Evolutionary conservation across 2,888 invertebrate species (phyloP).

Genomic region (Tricholauxania praeusta): DNA sequence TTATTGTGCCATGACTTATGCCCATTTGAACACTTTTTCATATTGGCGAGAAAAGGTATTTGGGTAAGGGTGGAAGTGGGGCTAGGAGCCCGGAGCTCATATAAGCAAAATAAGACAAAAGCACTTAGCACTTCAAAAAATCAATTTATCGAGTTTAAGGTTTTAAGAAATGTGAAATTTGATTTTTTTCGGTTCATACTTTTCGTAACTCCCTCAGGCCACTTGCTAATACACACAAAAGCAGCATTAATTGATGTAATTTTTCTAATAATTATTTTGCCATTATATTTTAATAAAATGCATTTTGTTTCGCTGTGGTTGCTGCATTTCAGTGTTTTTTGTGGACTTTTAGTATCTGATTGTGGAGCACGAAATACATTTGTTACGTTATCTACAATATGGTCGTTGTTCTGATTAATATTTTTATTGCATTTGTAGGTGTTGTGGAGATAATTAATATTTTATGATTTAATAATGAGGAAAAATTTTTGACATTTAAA

Average conservation of each 20-base stretch:
- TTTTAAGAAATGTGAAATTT: too few relatives aligned
- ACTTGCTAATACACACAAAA: not conserved
- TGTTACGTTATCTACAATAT: conserved; percentile 33
- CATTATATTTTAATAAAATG: conserved; percentile 24
- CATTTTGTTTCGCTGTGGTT: conserved; percentile 29
- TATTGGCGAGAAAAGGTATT: too few relatives aligned
- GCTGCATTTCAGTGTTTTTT: conserved; percentile 33
- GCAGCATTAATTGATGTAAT: not conserved
- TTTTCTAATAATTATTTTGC: conserved; percentile 27
- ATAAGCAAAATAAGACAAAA: too few relatives aligned
- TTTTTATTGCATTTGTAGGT: not conserved
- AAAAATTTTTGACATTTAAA: too few relatives aligned
- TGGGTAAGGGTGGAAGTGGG: too few relatives aligned
- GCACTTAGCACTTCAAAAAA: too few relatives aligned
- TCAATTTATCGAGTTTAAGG: too few relatives aligned
- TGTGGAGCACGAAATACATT: conserved; percentile 48
- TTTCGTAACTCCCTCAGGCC: not conserved
- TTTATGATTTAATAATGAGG: not conserved
- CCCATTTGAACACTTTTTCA: too few relatives aligned
- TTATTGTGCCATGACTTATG: too few relatives aligned
- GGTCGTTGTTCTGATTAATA: conserved; percentile 26
- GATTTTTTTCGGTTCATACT: not conserved
- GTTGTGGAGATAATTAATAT: conserved; percentile 25
- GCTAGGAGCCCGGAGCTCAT: too few relatives aligned
- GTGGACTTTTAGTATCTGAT: conserved; percentile 46